Conservation (phyloP, 1,140 invertebrate species). For the Mizuhopecten yessoensis region DNA sequence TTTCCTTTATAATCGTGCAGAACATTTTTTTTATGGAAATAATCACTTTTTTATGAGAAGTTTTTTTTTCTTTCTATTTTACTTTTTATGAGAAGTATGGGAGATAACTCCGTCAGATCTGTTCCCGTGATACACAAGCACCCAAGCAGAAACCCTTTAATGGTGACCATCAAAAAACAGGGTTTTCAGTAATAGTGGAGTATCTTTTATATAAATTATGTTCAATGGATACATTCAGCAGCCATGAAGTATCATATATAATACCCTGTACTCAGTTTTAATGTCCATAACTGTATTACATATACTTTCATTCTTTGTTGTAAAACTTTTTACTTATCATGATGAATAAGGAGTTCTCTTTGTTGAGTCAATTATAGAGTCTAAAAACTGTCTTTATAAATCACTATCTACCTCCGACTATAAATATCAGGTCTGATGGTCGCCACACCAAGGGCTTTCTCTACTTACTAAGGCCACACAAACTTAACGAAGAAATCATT, state of each 20-base stretch:
- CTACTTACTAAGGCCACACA: background rate
- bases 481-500: background rate
- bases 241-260: background rate
- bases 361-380: background rate
- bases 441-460: background rate
- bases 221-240: background rate
- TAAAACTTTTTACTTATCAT: background rate
- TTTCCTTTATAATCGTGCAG: too few relatives aligned
- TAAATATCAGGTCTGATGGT: background rate
- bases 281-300: too few relatives aligned
- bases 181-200: background rate
- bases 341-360: background rate
- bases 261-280: background rate
- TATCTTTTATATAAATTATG: background rate
- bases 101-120: background rate
- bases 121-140: background rate
- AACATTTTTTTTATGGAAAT: too few relatives aligned
- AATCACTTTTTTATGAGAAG: too few relatives aligned
- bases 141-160: background rate
- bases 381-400: background rate
- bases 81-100: background rate
- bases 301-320: background rate
- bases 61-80: too few relatives aligned
- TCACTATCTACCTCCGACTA: background rate
- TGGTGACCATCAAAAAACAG: background rate